These are phyloP conservation scores for Ornithorhynchus anatinus DNA, from an alignment of 2,113 vertebrate genomes.

Conservation along the genomic window DNA sequence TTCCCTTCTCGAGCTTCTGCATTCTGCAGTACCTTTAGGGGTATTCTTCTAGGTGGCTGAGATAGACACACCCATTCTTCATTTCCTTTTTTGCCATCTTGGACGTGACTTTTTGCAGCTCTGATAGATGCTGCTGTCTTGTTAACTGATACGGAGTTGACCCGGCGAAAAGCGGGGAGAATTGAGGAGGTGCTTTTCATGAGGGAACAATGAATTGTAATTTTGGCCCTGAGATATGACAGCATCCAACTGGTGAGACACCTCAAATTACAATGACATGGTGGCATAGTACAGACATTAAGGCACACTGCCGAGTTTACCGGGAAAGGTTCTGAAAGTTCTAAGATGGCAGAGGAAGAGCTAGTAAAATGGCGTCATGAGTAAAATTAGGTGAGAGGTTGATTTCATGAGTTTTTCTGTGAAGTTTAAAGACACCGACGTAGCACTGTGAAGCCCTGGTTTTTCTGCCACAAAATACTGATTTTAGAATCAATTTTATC, in stretches of 20 bases:
- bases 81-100: neutral
- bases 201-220: accelerated
- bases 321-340: neutral
- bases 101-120: accelerated
- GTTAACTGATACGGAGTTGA: no score
- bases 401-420: slow-evolving; percentile 3
- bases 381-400: slow-evolving; percentile 8
- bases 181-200: slow-evolving; percentile 38
- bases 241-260: accelerated
- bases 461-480: neutral
- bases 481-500: slow-evolving; percentile 12
- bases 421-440: neutral
- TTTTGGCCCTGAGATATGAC: neutral
- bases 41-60: no score
- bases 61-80: neutral
- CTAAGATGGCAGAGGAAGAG: slow-evolving; percentile 73
- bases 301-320: neutral
- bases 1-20: no score
- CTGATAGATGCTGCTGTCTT: no score
- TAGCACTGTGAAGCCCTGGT: neutral
- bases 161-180: neutral
- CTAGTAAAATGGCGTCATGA: slow-evolving; percentile 71
- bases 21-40: no score
- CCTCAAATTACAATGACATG: neutral
- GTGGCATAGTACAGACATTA: slow-evolving; percentile 1